These are phyloP conservation scores for Apolygus lucorum DNA, from an alignment of 1,140 invertebrate genomes.

Conservation along the genomic window DNA sequence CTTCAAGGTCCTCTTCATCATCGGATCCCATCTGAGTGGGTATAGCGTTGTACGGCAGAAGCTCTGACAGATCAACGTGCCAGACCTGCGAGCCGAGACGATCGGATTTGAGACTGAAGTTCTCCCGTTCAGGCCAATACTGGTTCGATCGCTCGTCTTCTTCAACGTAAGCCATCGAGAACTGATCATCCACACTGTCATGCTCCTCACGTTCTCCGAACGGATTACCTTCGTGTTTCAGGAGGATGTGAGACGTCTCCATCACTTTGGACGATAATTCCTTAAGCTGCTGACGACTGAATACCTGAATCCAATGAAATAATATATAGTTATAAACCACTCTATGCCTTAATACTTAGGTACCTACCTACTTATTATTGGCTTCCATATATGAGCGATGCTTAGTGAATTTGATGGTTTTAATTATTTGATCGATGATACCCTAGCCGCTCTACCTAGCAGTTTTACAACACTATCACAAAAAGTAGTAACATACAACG, in stretches of 20 bases:
- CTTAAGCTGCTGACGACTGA: constrained; percentile 61
- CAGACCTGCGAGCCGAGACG: background rate
- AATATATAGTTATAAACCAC: too few species aligned
- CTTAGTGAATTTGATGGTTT: too few species aligned
- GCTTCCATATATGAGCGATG: too few species aligned
- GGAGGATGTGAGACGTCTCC: constrained; percentile 63
- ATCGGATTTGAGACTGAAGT: background rate
- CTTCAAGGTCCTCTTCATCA: background rate
- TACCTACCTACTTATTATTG: too few species aligned
- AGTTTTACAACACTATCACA: too few species aligned
- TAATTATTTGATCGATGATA: too few species aligned
- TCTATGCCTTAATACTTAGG: too few species aligned
- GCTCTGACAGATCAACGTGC: background rate
- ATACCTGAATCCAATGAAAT: too few species aligned
- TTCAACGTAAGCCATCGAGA: background rate
- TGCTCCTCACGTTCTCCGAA: constrained; percentile 34
- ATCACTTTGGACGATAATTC: constrained; percentile 68
- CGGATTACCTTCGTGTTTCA: constrained; percentile 63
- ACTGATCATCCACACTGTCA: background rate
- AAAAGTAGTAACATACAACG: too few species aligned
- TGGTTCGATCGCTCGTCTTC: background rate
- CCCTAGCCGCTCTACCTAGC: too few species aligned
- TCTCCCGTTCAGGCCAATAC: background rate
- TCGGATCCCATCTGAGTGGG: background rate
- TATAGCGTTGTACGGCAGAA: background rate